These are phyloP conservation scores for Thunnus thynnus DNA, from an alignment of 2,113 vertebrate genomes.

Conservation along the genomic window DNA sequence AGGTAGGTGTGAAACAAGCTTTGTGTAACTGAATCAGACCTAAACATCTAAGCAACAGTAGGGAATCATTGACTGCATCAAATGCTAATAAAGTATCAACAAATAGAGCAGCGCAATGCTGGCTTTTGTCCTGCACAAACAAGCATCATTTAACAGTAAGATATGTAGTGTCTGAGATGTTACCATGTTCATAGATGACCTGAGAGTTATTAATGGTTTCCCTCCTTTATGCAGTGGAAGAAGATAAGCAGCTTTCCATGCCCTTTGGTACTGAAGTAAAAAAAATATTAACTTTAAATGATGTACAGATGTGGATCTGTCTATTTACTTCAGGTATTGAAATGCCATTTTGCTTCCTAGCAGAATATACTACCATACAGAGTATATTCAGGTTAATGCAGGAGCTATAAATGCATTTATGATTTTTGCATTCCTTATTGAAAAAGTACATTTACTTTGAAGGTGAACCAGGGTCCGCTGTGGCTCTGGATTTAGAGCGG, in stretches of 20 bases:
- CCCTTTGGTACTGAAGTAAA: not conserved
- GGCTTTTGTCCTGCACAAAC: not conserved
- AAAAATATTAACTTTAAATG: not conserved
- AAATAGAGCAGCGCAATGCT: constrained; percentile 26
- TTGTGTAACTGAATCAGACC: constrained; percentile 18
- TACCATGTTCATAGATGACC: not conserved
- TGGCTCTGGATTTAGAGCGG: no score
- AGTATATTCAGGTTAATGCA: not conserved
- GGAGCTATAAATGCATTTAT: not conserved
- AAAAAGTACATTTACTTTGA: constrained; percentile 21
- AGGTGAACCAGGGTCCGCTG: not conserved
- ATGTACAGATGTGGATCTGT: not conserved
- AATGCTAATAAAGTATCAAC: not conserved
- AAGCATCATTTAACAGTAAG: not conserved
- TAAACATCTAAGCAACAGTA: constrained; percentile 25
- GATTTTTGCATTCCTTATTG: not conserved
- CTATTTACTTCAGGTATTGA: not conserved
- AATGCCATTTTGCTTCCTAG: not conserved
- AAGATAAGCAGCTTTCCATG: not conserved
- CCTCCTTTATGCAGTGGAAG: not conserved
- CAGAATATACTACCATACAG: not conserved
- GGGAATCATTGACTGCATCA: constrained; percentile 35
- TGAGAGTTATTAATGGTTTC: not conserved
- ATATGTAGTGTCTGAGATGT: not conserved
- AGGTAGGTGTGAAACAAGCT: not conserved